Base-by-base conservation (phyloP, 2,888 invertebrate species). In the Andrena camellia region DNA sequence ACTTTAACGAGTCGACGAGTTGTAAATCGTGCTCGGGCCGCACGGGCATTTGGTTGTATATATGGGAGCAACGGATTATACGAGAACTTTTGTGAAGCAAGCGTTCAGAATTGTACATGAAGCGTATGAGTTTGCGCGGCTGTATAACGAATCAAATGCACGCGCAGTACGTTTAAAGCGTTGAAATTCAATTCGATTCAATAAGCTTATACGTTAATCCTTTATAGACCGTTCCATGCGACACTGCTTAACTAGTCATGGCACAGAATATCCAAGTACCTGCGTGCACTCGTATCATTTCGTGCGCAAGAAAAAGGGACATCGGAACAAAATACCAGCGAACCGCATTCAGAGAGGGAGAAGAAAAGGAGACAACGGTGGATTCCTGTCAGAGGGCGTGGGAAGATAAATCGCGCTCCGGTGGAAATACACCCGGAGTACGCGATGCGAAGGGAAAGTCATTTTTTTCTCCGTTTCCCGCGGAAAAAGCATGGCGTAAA, bases 381-480 rank as follows among this genome's bases (percentile, higher is more conserved):
- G 29, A 59, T 69, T 69, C 17, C 57, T 23, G n/a, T 5, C 7
- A 13, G 20, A 70, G 20, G 7, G 13, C n/a, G 26, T 8, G 52
- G 5, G 10, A 63, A 48, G 57, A 73, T 73, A 66, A 73, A 66
- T 42, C 57, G 35, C 57, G 35, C 42, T n/a, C 20, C 13, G 6
- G 8, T 26, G 35, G 29, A 42, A 62, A 62, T 71, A 31, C 31
- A 20, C 20, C 35, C 23, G n/a, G 33, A 48, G 20, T 31, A 31
- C 63, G 52, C 13, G 52, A 63, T 71, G 35, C 62, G 31, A 23
- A 33, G 52, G 17, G 3, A 20, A 54, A 35, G 33, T 4, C 5
- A 62, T 71, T 62, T 71, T 71, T 62, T 62, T 50, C 71, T 26
- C 20, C 10, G 29, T 33, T 62, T 31, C 31, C 13, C 33, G 26